Evolutionary conservation across 2,888 invertebrate species (phyloP), one percentile per base, ranked within the genome.

Genomic region (Microplitis manilae): DNA sequence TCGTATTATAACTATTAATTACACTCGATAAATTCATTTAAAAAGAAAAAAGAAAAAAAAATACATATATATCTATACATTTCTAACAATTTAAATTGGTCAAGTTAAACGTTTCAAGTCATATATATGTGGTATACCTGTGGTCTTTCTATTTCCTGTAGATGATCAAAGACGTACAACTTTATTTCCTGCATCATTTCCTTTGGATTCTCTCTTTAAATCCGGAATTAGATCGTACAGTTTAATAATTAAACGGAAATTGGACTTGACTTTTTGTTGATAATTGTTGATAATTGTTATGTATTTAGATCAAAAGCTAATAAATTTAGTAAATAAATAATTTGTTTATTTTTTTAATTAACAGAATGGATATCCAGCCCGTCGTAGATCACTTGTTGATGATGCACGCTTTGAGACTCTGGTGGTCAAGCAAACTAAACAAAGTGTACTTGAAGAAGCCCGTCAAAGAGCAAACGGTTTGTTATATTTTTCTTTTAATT

Each of bases 321-420:
- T 30, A 20, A 17, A 17, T 17, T 17, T 17, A 17, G 1, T 61
- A 39, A 50, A 50, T 69, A 41, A 15, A 20, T 30, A 72, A 30
- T 50, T n/a, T 38, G 15, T 60, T 60, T 5, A 2, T 40, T 60
- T 60, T 62, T 50, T 62, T 67, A 90, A 90, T 87, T 94, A 94
- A 62, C 93, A 98, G 98, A 98, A 98, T 92, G 98, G 98, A 81
- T 98, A 98, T 90, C 97, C 97, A 85, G 96, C 98, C 81, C 94
- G 98, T 87, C 95, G 97, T 86, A 95, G 98, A 87, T 98, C 98
- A 82, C 94, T 99, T 81, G 98, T 99, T 75, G 98, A 98, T 87
- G 98, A 99, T 91, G 98, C 99, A 84, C 95, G 97, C 86, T 98
- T 99, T 91, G 99, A 99, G 91, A 97, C 96, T 80, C 93, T 97